These are phyloP conservation scores for Syngnathus acus DNA, from an alignment of 2,797 vertebrate species.

Conservation along the genomic window DNA sequence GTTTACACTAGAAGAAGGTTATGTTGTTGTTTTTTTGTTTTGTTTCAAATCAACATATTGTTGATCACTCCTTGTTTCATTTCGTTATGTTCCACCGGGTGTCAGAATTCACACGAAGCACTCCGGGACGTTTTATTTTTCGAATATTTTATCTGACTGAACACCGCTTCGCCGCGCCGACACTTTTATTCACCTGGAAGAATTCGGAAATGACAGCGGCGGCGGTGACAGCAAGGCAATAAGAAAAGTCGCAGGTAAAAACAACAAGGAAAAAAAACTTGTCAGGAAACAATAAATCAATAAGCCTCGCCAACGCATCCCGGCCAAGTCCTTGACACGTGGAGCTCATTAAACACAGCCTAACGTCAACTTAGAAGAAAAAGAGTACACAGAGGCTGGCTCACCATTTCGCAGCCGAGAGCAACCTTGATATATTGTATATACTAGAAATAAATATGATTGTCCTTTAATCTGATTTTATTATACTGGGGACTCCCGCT, in stretches of 20 bases:
- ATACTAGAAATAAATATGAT: slow-evolving; percentile 97
- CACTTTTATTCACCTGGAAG: slow-evolving; percentile 63
- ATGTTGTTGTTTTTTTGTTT: neutral
- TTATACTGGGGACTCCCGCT: slow-evolving; percentile 90
- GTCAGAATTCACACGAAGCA: slow-evolving; percentile 46
- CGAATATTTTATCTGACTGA: slow-evolving; percentile 9
- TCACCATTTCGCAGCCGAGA: slow-evolving; percentile 61
- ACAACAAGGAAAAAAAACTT: slow-evolving; percentile 28
- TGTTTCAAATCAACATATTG: neutral
- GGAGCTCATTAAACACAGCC: slow-evolving; percentile 85
- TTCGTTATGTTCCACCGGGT: neutral
- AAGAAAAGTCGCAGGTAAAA: slow-evolving; percentile 56
- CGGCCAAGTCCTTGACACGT: slow-evolving; percentile 76
- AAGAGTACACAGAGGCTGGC: slow-evolving; percentile 65
- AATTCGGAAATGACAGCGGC: slow-evolving; percentile 64
- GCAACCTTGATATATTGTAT: slow-evolving; percentile 80
- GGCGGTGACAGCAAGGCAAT: slow-evolving; percentile 64
- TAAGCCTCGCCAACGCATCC: slow-evolving; percentile 79
- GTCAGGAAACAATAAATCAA: slow-evolving; percentile 72
- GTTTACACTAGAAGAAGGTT: neutral
- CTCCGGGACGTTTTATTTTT: slow-evolving; percentile 21
- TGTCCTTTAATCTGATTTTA: slow-evolving; percentile 97
- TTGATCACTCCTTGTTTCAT: neutral
- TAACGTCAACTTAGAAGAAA: slow-evolving; percentile 85
- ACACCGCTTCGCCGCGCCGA: slow-evolving; percentile 19